Base-by-base conservation (phyloP, 2,888 invertebrate genomes). In the Nemurella pictetii region DNA sequence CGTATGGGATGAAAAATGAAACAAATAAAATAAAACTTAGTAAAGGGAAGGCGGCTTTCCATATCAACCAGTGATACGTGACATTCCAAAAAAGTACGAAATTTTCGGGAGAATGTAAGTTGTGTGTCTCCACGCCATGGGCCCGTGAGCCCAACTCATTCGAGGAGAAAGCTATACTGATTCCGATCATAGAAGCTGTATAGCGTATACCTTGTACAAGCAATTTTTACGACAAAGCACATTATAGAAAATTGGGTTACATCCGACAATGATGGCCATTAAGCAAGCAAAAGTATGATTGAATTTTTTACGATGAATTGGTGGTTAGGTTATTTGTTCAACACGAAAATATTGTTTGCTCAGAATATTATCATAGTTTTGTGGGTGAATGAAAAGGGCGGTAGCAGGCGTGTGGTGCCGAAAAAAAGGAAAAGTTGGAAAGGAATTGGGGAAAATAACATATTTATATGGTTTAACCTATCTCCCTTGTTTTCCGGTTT, bases 11-110 rank as follows among this genome's bases (percentile, higher is more conserved):
- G 75, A 84, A 86, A 86, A 84, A 86, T 85, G 84, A 86, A 86
- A 86, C 84, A 86, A 85, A 86, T 85, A 83, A 85, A 86, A 85
- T 85, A 82, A 85, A 85, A 83, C 81, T 36, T 73, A 72, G 32
- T 36, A 84, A 55, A 27, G 82, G 28, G n/a, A 83, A 30, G 55
- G 75, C 29, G 74, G 27, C 72, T 35, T 85, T 74, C 83, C 75
- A 74, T 80, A 82, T 83, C 82, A 85, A 83, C 85, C 83, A 82
- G 26, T 12, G 35, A 28, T 26, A 82, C 74, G 74, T 85, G 75
- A 72, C 82, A 73, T 75, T n/a, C 36, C 30, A 80, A 55, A 2
- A 15, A 7, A 20, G 15, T 20, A 26, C 25, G 9, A 25, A 32
- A 55, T 55, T 12, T 55, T 55, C 20, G 55, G 55, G 55, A 20